Evolutionary conservation across 2,797 vertebrate species (phyloP).

Genomic region (Pseudomugil gertrudae): DNA sequence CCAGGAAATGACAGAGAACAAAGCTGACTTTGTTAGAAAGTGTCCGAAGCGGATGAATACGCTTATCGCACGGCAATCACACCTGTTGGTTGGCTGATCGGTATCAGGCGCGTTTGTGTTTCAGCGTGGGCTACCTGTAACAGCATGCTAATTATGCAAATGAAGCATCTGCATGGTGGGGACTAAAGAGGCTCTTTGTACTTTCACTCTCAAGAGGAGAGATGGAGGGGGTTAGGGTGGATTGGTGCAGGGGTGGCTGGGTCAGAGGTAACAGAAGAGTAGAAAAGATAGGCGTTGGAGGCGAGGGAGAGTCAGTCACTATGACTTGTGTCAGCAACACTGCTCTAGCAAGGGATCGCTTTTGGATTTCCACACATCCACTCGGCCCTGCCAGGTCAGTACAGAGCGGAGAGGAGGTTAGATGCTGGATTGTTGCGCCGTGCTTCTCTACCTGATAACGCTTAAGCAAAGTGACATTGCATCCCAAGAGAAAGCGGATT

Average conservation of each 20-base stretch:
- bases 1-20: constrained; percentile 40
- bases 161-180: constrained; percentile 28
- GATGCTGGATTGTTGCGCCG: no score
- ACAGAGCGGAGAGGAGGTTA: neutral
- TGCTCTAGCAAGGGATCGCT: constrained; percentile 34
- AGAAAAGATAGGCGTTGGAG: constrained; percentile 38
- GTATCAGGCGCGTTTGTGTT: neutral
- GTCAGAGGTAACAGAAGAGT: constrained; percentile 46
- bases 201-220: constrained; percentile 41
- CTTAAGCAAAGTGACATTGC: neutral
- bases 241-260: neutral
- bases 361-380: constrained; percentile 36
- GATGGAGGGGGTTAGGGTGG: constrained; percentile 4
- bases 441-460: neutral
- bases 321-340: constrained; percentile 58
- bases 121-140: constrained; percentile 50
- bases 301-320: constrained; percentile 28
- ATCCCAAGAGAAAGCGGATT: neutral
- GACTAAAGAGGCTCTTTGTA: constrained; percentile 73
- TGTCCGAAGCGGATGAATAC: neutral
- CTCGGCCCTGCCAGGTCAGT: constrained; percentile 54
- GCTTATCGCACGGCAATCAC: constrained; percentile 46
- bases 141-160: constrained; percentile 71
- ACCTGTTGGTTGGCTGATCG: constrained; percentile 51
- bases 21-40: constrained; percentile 57